These are phyloP conservation scores for Platycheirus rosarum DNA, from an alignment of 2,888 invertebrate species.

Conservation along the genomic window DNA sequence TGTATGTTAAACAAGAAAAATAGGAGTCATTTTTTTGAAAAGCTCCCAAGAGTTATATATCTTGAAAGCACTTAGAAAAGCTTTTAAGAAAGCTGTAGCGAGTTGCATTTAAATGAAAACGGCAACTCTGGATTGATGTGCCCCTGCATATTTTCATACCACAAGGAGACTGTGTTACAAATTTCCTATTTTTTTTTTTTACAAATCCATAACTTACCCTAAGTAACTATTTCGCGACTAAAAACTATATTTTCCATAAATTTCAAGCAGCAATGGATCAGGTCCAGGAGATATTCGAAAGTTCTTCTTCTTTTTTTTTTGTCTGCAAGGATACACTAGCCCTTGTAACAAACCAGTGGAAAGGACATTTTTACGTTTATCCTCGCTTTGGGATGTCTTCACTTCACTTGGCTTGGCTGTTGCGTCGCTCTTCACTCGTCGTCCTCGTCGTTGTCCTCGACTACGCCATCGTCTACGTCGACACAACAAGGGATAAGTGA, in stretches of 20 bases:
- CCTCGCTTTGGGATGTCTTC: slow-evolving; percentile 1
- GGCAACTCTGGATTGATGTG: no score
- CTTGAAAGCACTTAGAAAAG: no score
- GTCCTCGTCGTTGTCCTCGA: neutral
- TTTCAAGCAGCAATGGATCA: slow-evolving; percentile 21
- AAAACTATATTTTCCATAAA: slow-evolving; percentile 33
- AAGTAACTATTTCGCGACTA: no score
- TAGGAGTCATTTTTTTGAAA: no score
- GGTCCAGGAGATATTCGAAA: slow-evolving; percentile 3
- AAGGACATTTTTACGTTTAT: slow-evolving; percentile 9
- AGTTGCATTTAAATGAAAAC: no score
- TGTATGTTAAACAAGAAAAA: no score
- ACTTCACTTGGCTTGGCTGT: slow-evolving; percentile 5
- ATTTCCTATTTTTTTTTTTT: no score
- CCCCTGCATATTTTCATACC: no score
- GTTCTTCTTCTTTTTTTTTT: neutral
- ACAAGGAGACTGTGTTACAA: no score
- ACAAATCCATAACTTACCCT: no score
- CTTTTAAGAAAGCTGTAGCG: no score
- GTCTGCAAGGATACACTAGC: slow-evolving; percentile 27
- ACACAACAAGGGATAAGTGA: slow-evolving; percentile 57
- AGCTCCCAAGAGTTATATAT: no score
- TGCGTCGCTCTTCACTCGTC: neutral
- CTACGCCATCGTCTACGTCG: slow-evolving; percentile 1
- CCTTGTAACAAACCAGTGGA: slow-evolving; percentile 23